These are phyloP conservation scores for Pogona vitticeps DNA, from an alignment of 2,113 vertebrate genomes.

Conservation along the genomic window DNA sequence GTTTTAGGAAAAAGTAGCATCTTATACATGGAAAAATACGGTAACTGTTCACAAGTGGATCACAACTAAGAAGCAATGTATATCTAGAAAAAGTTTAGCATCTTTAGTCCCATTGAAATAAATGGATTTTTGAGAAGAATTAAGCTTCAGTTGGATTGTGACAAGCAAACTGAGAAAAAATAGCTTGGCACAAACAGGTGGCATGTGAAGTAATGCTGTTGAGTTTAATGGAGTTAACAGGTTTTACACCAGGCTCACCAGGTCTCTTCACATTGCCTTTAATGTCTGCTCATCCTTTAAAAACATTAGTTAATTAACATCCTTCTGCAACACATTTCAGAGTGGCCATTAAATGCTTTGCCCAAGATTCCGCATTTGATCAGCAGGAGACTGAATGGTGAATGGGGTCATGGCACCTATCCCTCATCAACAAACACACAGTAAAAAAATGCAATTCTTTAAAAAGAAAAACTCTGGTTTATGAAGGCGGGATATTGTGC, in stretches of 20 bases:
- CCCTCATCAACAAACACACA: neutral
- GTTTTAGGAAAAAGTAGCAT: no score
- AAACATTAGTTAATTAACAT: neutral
- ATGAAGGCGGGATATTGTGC: no score
- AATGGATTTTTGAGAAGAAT: neutral
- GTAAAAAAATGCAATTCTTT: no score
- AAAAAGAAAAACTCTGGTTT: no score
- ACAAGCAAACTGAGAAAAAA: conserved; percentile 26
- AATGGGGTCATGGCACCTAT: neutral
- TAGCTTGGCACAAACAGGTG: neutral
- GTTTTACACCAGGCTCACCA: neutral
- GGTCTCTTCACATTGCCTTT: neutral
- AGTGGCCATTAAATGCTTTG: neutral
- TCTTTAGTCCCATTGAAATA: neutral
- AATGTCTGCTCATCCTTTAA: neutral
- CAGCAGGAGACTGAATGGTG: neutral
- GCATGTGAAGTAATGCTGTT: conserved; percentile 11
- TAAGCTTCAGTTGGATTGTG: neutral
- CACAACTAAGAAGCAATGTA: neutral
- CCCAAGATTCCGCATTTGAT: neutral
- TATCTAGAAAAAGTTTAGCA: neutral
- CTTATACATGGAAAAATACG: no score
- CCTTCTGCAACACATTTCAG: neutral
- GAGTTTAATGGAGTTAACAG: conserved; percentile 28
- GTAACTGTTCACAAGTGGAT: neutral